Percentiles rank a stretch among this genome's conserved stretches.
Evolutionary conservation across 2,888 invertebrate genomes (phyloP).

Genomic region (Fragum fragum): DNA sequence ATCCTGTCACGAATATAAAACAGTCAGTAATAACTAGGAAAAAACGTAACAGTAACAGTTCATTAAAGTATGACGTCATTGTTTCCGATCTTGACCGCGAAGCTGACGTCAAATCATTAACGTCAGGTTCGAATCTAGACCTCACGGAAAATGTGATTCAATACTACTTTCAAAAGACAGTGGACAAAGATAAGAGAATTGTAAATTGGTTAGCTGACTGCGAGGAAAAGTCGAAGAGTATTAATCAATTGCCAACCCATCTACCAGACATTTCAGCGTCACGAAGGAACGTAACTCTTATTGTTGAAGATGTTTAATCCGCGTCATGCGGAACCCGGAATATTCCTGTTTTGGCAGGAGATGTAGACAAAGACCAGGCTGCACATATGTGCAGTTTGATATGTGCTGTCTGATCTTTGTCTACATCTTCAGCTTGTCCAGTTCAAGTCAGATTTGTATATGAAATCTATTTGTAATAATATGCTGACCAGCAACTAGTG

Average conservation of each 20-base stretch:
- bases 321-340: too few relatives aligned
- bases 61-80: conserved; percentile 43
- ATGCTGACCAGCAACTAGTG: background rate
- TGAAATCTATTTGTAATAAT: too few relatives aligned
- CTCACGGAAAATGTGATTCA: conserved; percentile 59
- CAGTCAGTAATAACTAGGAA: background rate
- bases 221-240: conserved; percentile 40
- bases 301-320: conserved; percentile 29
- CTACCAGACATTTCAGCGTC: conserved; percentile 51
- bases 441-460: too few relatives aligned
- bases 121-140: conserved; percentile 28
- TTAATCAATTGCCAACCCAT: conserved; percentile 51
- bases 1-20: conserved; percentile 12
- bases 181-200: conserved; percentile 57
- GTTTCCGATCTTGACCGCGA: conserved; percentile 52
- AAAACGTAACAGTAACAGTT: conserved; percentile 10
- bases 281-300: conserved; percentile 19
- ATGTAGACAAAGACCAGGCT: too few relatives aligned
- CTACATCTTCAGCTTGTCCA: too few relatives aligned
- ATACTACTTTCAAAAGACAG: conserved; percentile 48
- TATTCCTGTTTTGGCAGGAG: too few relatives aligned
- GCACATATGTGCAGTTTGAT: too few relatives aligned
- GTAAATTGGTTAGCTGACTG: conserved; percentile 57
- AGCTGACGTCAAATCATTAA: conserved; percentile 15
- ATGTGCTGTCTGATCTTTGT: too few relatives aligned